Evolutionary conservation across 2,113 vertebrate species (phyloP).

Genomic region (Hassar affinis): DNA sequence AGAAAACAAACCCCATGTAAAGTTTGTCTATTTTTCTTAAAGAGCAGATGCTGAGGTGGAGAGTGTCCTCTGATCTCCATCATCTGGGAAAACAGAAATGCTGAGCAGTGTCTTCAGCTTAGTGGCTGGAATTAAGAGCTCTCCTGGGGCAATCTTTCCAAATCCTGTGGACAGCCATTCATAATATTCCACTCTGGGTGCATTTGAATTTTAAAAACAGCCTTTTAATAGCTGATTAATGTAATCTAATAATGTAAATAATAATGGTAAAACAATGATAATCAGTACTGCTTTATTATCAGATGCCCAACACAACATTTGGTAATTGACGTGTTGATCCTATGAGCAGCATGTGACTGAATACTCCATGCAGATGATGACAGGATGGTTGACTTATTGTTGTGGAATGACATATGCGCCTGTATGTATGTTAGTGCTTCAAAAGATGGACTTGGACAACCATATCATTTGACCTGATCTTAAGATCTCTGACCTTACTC

Average conservation of each 20-base stretch:
- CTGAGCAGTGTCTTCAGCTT: slow-evolving; percentile 21
- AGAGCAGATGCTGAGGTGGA: not conserved
- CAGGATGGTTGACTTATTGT: slow-evolving; percentile 14
- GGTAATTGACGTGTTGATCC: slow-evolving; percentile 15
- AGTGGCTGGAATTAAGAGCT: slow-evolving; percentile 5
- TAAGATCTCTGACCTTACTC: slow-evolving; percentile 3
- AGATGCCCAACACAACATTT: slow-evolving; percentile 6
- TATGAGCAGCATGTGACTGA: slow-evolving; percentile 1
- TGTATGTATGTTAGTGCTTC: not conserved
- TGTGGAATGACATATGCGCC: slow-evolving; percentile 19
- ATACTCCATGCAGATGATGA: not conserved
- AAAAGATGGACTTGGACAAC: not conserved
- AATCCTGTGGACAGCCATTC: slow-evolving; percentile 25
- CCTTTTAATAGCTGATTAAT: not conserved
- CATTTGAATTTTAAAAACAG: too few relatives aligned
- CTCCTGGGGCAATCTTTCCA: slow-evolving; percentile 26
- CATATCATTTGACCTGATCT: not conserved
- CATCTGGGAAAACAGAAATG: slow-evolving; percentile 47
- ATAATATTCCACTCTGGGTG: not conserved
- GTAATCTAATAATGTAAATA: not conserved
- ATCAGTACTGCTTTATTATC: not conserved
- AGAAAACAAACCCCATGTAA: slow-evolving; percentile 5
- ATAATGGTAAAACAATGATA: not conserved
- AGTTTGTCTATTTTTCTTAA: not conserved
- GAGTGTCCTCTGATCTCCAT: slow-evolving; percentile 10